A percentile compares a stretch with the other conserved stretches of the same genome.
These are phyloP conservation scores for Cheilinus undulatus DNA, from an alignment of 2,113 vertebrate genomes.

Conservation along the genomic window DNA sequence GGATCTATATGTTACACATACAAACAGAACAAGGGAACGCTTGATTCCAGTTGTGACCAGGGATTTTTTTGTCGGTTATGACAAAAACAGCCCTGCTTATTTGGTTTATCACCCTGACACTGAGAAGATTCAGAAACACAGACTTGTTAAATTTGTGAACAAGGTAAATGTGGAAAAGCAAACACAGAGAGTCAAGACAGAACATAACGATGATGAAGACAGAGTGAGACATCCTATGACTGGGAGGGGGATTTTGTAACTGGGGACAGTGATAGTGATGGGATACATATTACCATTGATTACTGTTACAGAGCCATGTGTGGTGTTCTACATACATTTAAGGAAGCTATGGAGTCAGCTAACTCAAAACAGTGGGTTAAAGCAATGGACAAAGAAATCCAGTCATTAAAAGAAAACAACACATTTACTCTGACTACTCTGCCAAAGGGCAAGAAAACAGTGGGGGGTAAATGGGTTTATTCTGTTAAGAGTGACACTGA, in stretches of 20 bases:
- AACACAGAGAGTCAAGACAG: constrained; percentile 5
- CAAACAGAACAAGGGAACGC: neutral
- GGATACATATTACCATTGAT: constrained; percentile 13
- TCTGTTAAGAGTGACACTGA: neutral
- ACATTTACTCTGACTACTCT: neutral
- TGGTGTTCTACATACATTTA: constrained; percentile 4
- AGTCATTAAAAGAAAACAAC: constrained; percentile 11
- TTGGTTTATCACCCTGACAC: neutral
- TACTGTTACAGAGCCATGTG: constrained; percentile 15
- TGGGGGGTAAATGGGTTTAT: constrained; percentile 8
- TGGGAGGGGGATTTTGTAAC: neutral
- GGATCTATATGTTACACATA: neutral
- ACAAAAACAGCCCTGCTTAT: constrained; percentile 27
- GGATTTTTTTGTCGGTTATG: constrained; percentile 10
- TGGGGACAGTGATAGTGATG: neutral
- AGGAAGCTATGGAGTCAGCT: neutral
- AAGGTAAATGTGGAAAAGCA: neutral
- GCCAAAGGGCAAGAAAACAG: constrained; percentile 4
- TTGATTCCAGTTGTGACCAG: neutral
- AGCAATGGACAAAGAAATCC: constrained; percentile 34
- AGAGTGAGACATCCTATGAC: neutral
- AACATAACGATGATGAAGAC: neutral
- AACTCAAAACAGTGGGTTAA: constrained; percentile 8
- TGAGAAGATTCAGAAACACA: constrained; percentile 13
- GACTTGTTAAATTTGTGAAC: constrained; percentile 24